Percentiles rank a stretch among this genome's conserved stretches.
Evolutionary conservation across 2,888 invertebrate species (phyloP).

Genomic region (Athrips mouffetella): DNA sequence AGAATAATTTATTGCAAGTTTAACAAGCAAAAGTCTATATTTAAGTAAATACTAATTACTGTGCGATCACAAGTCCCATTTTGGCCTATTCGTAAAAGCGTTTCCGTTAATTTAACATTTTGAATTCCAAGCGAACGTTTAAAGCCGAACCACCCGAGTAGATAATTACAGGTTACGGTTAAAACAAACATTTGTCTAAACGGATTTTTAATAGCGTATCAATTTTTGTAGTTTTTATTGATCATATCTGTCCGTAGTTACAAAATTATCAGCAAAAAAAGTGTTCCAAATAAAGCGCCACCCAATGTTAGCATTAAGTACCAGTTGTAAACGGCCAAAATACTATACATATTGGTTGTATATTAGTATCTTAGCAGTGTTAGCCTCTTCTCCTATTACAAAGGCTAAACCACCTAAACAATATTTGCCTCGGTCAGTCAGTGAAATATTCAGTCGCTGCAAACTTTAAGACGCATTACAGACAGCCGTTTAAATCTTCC

Average conservation of each 20-base stretch:
- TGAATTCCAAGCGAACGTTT: conserved; percentile 34
- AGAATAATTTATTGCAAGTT: no score
- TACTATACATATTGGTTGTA: no score
- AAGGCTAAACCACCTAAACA: no score
- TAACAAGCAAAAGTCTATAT: background rate
- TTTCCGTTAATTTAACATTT: conserved; percentile 38
- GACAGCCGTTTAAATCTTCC: no score
- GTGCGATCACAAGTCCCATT: conserved; percentile 32
- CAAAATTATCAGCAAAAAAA: background rate
- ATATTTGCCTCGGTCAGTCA: no score
- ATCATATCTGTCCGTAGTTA: conserved; percentile 12
- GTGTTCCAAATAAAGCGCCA: no score
- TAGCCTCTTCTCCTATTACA: no score
- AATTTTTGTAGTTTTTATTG: conserved; percentile 18
- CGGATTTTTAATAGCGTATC: conserved; percentile 29
- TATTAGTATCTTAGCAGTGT: no score
- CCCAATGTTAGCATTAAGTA: no score
- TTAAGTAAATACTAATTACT: conserved; percentile 33
- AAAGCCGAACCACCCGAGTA: conserved; percentile 42
- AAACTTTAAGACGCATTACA: no score
- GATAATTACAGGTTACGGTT: conserved; percentile 50
- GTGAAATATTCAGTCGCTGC: no score
- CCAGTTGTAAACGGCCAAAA: no score
- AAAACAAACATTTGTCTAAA: conserved; percentile 45
- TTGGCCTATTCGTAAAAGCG: conserved; percentile 31